Evolutionary conservation across 2,888 invertebrate genomes (phyloP).

Genomic region (Exocentrus adspersus): DNA sequence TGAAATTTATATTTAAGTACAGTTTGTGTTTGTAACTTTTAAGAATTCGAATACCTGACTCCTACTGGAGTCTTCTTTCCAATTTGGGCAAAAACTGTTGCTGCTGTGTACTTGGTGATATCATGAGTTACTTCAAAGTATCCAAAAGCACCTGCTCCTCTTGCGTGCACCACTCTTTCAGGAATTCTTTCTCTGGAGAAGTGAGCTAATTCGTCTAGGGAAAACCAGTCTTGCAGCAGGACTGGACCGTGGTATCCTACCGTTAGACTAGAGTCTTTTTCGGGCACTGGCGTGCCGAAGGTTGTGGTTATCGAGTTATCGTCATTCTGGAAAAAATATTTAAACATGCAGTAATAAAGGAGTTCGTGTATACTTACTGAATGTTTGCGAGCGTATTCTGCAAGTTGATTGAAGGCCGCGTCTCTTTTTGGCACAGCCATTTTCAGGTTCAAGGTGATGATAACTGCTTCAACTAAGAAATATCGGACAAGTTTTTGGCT

Average conservation of each 20-base stretch:
- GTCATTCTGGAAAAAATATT: slow-evolving; percentile 64
- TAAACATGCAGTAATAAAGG: too few species aligned
- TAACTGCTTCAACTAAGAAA: background rate
- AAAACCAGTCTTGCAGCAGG: slow-evolving; percentile 84
- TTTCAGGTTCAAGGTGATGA: slow-evolving; percentile 1
- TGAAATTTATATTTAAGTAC: slow-evolving; percentile 24
- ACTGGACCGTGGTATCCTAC: slow-evolving; percentile 88
- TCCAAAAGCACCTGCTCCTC: slow-evolving; percentile 90
- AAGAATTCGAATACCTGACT: slow-evolving; percentile 64
- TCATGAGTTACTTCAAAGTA: slow-evolving; percentile 91
- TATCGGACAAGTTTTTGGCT: background rate
- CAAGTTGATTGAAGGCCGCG: slow-evolving; percentile 55
- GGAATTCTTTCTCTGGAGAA: slow-evolving; percentile 95
- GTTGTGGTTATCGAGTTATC: slow-evolving; percentile 78
- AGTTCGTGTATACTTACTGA: slow-evolving; percentile 47
- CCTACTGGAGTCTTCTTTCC: slow-evolving; percentile 85
- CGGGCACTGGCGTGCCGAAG: slow-evolving; percentile 83
- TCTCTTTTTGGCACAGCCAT: slow-evolving; percentile 44
- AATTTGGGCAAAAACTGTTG: slow-evolving; percentile 78
- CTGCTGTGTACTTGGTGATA: slow-evolving; percentile 81
- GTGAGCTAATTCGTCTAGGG: slow-evolving; percentile 81
- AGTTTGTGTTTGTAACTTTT: background rate
- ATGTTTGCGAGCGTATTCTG: slow-evolving; percentile 52
- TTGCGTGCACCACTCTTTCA: slow-evolving; percentile 95
- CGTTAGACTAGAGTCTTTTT: slow-evolving; percentile 81